Evolutionary conservation across 2,888 invertebrate genomes (phyloP).

Genomic region (Dugesia japonica): DNA sequence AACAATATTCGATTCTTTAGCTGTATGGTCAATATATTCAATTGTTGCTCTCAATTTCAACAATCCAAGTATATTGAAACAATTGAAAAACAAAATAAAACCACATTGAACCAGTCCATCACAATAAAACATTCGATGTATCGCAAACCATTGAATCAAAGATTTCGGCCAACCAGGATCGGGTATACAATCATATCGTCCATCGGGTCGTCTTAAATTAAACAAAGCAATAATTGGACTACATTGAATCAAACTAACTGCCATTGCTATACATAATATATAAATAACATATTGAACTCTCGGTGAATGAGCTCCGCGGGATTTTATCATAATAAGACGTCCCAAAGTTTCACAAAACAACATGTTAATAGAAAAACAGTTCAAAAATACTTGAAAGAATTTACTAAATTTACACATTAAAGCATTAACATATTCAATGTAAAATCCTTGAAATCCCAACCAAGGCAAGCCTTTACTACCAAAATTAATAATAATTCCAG

Average conservation of each 20-base stretch:
- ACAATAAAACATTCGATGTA: background rate
- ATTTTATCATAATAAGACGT: background rate
- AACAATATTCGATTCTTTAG: background rate
- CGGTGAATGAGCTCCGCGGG: background rate
- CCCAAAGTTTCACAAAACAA: background rate
- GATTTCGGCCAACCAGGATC: background rate
- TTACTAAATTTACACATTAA: background rate
- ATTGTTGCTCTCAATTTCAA: background rate
- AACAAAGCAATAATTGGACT: background rate
- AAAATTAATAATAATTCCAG: background rate
- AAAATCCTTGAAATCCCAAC: constrained; percentile 5
- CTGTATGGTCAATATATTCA: background rate
- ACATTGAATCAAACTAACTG: background rate
- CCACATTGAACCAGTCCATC: background rate
- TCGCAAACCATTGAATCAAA: background rate
- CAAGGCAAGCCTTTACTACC: background rate
- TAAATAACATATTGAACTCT: background rate
- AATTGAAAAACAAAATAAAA: background rate
- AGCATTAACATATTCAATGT: background rate
- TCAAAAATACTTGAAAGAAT: background rate
- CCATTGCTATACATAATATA: background rate
- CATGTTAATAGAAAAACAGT: background rate
- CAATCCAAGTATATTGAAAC: background rate
- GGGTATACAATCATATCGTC: background rate
- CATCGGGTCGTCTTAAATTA: background rate